Evolutionary conservation across 2,113 vertebrate species (phyloP), one percentile per base, ranked within the genome.

Genomic region (Crotalus horridus): DNA sequence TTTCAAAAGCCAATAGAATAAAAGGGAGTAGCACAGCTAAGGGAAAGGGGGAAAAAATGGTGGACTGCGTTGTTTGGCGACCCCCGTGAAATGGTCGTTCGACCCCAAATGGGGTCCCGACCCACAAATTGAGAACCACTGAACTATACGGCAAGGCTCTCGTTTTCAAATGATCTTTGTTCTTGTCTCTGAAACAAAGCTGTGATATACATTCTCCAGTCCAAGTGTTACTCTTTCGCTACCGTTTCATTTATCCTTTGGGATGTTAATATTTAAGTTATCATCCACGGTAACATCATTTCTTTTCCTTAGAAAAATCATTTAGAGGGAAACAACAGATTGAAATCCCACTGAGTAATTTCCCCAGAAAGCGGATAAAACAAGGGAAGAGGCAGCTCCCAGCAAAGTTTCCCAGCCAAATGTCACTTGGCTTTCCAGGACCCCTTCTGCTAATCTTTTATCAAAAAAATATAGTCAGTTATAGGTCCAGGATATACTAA

Each of bases 281-380:
- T 87, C 54, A 89, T 88, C 69, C 69, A 91, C 64, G 74, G 69
- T 55, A 92, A 89, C 74, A 48, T 51, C 39, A 87, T 74, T 90
- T 74, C 48, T 46, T 43, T 17, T n/a, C 69, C 91, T 91, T 91
- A 85, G 86, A 91, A 86, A 48, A 39, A 91, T 46, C 26, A 91
- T 91, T 81, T 58, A 59, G 54, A 58, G 33, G 23, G 64, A 93
- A 91, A 90, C 56, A 85, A 46, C 51, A 54, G 48, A 91, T 89
- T 86, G 88, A 90, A 93, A 93, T 87, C 88, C 46, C 89, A 93
- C 88, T 87, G 92, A 89, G 87, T 64, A 64, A 89, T 91, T 89
- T 58, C 53, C 90, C 89, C n/a, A 89, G 93, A 61, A 64, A 85
- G 74, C 48, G 24, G 69, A 89, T 91, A 85, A 94, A 92, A 54